Conservation (phyloP, 2,797 vertebrate species). For the Phrynocephalus vlangalii region DNA sequence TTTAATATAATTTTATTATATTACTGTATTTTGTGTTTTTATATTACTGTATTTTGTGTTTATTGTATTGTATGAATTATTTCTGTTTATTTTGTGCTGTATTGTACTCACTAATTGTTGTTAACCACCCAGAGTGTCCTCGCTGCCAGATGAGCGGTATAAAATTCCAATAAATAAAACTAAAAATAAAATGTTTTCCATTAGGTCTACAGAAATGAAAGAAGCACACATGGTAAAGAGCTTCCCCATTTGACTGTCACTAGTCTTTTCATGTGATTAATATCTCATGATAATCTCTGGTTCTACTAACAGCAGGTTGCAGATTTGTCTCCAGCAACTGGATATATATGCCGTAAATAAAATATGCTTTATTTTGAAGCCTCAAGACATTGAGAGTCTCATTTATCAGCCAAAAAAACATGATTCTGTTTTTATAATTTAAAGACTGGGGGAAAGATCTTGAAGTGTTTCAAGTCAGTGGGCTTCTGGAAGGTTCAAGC, state of each 20-base stretch:
- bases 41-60: too few relatives aligned
- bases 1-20: too few relatives aligned
- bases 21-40: too few relatives aligned
- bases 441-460: constrained; percentile 54
- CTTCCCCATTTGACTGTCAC: constrained; percentile 42
- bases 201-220: neutral
- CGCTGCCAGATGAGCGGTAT: too few relatives aligned
- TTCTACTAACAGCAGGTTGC: constrained; percentile 61
- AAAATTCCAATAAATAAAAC: too few relatives aligned
- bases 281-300: constrained; percentile 47
- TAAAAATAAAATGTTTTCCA: neutral
- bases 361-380: constrained; percentile 56
- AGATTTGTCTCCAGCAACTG: constrained; percentile 48
- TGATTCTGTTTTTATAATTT: constrained; percentile 60
- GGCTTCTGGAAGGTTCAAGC: constrained; percentile 58
- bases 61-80: too few relatives aligned
- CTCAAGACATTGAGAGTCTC: constrained; percentile 61
- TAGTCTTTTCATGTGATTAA: constrained; percentile 36
- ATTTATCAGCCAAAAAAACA: constrained; percentile 66
- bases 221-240: constrained; percentile 38
- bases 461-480: constrained; percentile 66
- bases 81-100: too few relatives aligned
- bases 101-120: too few relatives aligned
- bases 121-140: too few relatives aligned
- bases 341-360: neutral